phyloP scores from a whole-genome alignment of 2,797 vertebrate genomes.

The Taenioides sp. region DNA sequence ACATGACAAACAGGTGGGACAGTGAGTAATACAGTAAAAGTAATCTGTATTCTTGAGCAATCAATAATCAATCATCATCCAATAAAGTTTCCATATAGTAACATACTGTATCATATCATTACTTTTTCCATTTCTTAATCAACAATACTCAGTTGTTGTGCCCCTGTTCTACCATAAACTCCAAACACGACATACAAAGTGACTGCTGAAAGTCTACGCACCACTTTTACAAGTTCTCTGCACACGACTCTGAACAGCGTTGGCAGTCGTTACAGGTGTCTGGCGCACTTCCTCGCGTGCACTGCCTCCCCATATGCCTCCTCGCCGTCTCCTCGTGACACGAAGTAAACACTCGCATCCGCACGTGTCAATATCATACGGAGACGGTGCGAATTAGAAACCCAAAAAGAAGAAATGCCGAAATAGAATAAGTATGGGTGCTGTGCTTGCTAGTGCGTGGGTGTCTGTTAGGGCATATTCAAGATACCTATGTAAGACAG shows the following conservation, averaged over 20 bases:
- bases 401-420: background rate
- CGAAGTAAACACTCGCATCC: constrained; percentile 28
- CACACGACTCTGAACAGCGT: background rate
- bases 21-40: too few species aligned
- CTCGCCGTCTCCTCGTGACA: constrained; percentile 15
- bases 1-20: too few species aligned
- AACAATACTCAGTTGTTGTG: too few species aligned
- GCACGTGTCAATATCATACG: background rate
- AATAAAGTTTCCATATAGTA: constrained; percentile 1
- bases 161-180: background rate
- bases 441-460: background rate
- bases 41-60: too few species aligned
- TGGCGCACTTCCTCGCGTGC: constrained; percentile 20
- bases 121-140: too few species aligned
- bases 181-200: background rate
- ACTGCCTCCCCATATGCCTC: constrained; percentile 22
- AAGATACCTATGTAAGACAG: background rate
- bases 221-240: constrained; percentile 24
- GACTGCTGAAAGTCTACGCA: background rate
- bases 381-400: constrained; percentile 34
- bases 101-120: too few species aligned
- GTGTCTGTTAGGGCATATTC: background rate
- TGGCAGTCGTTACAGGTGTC: background rate
- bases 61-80: too few species aligned
- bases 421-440: constrained; percentile 1